These are phyloP conservation scores for Macrobrachium rosenbergii DNA, from an alignment of 1,140 invertebrate species.

Conservation along the genomic window DNA sequence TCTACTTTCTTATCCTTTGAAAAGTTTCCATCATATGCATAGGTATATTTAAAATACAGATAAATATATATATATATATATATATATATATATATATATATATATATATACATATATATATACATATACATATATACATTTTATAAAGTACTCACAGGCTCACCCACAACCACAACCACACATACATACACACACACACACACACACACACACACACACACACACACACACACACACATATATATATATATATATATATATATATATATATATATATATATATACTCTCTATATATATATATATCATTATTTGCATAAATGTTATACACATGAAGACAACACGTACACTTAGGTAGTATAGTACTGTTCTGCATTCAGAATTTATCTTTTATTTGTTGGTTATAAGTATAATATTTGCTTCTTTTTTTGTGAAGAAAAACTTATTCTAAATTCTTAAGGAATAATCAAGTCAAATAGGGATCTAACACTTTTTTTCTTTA, in stretches of 20 bases:
- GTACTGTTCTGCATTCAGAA: no score
- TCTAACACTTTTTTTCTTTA: no score
- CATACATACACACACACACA: not conserved
- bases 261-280: constrained; percentile 10
- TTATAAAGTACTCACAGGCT: constrained; percentile 2
- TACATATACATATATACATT: not conserved
- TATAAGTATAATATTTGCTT: no score
- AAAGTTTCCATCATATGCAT: not conserved
- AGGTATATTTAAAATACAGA: not conserved
- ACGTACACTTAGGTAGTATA: not conserved
- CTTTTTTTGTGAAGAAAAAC: no score
- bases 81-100: not conserved
- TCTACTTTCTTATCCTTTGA: no score
- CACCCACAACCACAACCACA: constrained; percentile 19
- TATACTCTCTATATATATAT: not conserved
- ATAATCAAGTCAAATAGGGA: no score
- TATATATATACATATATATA: constrained; percentile 10
- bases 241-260: constrained; percentile 12
- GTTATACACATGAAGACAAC: not conserved
- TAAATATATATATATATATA: not conserved
- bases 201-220: not conserved
- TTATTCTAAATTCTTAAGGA: no score
- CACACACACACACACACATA: constrained; percentile 4
- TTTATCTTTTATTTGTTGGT: no score
- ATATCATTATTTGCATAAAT: not conserved